A percentile compares a stretch with the other conserved stretches of the same genome.
Evolutionary conservation across 2,797 vertebrate species (phyloP).

Genomic region (Tiaroga cobitis): DNA sequence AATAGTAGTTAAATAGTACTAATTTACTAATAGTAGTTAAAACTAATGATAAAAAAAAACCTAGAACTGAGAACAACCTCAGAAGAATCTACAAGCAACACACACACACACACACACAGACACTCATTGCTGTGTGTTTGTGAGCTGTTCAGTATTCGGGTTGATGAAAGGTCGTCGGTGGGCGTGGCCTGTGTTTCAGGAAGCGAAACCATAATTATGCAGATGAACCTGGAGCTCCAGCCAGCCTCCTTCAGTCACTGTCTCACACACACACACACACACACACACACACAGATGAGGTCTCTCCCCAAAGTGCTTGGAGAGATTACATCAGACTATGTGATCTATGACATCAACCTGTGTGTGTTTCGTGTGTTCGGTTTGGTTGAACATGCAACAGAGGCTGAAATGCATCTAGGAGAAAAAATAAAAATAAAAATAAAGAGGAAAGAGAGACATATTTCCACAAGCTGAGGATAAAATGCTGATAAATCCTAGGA

Average conservation of each 20-base stretch:
- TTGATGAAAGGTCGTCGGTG: slow-evolving; percentile 87
- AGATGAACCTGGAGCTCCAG: slow-evolving; percentile 77
- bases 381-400: not conserved
- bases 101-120: slow-evolving; percentile 34
- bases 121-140: slow-evolving; percentile 41
- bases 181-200: slow-evolving; percentile 81
- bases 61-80: not conserved
- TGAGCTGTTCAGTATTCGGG: slow-evolving; percentile 82
- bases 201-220: slow-evolving; percentile 87
- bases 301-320: slow-evolving; percentile 11
- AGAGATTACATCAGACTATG: slow-evolving; percentile 30
- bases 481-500: not conserved
- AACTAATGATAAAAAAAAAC: not conserved
- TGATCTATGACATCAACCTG: slow-evolving; percentile 30
- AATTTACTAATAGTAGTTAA: too few species aligned
- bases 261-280: slow-evolving; percentile 48
- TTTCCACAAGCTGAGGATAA: not conserved
- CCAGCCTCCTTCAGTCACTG: slow-evolving; percentile 69
- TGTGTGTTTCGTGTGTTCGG: not conserved
- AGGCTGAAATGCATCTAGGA: not conserved
- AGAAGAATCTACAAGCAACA: slow-evolving; percentile 12
- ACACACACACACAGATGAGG: slow-evolving; percentile 25
- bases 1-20: too few species aligned
- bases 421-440: not conserved
- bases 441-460: not conserved